phyloP scores from a whole-genome alignment of 2,113 vertebrate genomes.

The Propithecus coquereli region DNA sequence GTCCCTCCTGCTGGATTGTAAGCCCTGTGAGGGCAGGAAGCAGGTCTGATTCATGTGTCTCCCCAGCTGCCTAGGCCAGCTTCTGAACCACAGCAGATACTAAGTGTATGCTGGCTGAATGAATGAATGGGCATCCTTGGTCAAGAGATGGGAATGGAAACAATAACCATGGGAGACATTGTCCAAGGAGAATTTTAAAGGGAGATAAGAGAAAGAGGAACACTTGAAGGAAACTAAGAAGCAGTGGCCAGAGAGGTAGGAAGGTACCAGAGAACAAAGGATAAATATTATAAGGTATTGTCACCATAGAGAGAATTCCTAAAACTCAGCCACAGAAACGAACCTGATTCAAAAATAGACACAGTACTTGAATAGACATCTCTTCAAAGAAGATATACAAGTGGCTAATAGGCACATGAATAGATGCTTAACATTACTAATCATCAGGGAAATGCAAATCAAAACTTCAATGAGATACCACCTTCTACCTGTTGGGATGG shows the following conservation, averaged over 20 bases:
- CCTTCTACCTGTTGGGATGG: background rate
- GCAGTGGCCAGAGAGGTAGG: background rate
- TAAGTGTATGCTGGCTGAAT: background rate
- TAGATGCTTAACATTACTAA: background rate
- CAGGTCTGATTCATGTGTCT: background rate
- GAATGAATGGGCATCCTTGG: background rate
- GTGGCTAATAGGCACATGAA: background rate
- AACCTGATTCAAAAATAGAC: background rate
- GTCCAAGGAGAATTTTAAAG: background rate
- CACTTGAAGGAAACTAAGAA: background rate
- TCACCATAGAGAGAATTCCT: background rate
- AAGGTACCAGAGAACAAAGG: background rate
- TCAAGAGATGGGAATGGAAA: background rate
- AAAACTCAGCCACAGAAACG: background rate
- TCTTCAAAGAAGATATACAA: background rate
- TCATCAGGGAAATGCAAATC: background rate
- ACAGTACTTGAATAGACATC: background rate
- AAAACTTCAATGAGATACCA: too few relatives aligned
- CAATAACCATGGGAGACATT: background rate
- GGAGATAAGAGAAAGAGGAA: background rate
- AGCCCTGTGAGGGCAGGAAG: background rate
- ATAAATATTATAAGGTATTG: too few relatives aligned
- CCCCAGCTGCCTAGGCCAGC: background rate
- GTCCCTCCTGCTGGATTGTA: background rate
- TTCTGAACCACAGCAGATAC: background rate